Conservation (phyloP, 2,888 invertebrate genomes). For the Mesorhabditis belari region DNA sequence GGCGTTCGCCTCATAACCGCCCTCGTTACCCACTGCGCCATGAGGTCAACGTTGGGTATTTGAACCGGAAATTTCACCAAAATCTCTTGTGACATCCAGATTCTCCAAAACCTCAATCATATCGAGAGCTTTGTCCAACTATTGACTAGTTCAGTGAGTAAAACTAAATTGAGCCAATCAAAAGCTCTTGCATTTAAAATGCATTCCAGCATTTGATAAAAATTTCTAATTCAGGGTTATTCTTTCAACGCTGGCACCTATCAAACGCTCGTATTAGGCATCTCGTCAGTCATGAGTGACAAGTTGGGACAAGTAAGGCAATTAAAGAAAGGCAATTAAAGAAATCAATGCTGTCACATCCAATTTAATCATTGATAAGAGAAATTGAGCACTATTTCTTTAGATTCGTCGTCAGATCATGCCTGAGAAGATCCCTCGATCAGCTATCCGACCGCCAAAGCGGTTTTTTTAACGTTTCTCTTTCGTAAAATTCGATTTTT, state of each 20-base stretch:
- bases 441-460: slow-evolving; percentile 22
- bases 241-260: slow-evolving; percentile 77
- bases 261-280: slow-evolving; percentile 75
- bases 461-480: slow-evolving; percentile 3
- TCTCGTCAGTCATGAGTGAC: slow-evolving; percentile 54
- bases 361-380: not conserved
- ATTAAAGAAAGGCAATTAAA: not conserved
- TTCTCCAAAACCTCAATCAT: too few species aligned
- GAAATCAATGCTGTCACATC: not conserved
- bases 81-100: too few species aligned
- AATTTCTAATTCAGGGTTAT: slow-evolving; percentile 56
- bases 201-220: too few species aligned
- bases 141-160: too few species aligned
- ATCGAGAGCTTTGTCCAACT: too few species aligned
- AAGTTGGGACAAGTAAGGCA: slow-evolving; percentile 34
- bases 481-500: not conserved
- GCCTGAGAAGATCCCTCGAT: slow-evolving; percentile 34
- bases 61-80: too few species aligned
- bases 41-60: too few species aligned
- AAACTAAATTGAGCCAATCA: too few species aligned
- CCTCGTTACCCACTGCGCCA: too few species aligned
- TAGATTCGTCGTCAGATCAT: slow-evolving; percentile 37
- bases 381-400: too few species aligned
- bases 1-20: too few species aligned
- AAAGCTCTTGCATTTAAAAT: too few species aligned